Evolutionary conservation across 2,888 invertebrate genomes (phyloP), one percentile per base, ranked within the genome.

Genomic region (Andrena dorsata): DNA sequence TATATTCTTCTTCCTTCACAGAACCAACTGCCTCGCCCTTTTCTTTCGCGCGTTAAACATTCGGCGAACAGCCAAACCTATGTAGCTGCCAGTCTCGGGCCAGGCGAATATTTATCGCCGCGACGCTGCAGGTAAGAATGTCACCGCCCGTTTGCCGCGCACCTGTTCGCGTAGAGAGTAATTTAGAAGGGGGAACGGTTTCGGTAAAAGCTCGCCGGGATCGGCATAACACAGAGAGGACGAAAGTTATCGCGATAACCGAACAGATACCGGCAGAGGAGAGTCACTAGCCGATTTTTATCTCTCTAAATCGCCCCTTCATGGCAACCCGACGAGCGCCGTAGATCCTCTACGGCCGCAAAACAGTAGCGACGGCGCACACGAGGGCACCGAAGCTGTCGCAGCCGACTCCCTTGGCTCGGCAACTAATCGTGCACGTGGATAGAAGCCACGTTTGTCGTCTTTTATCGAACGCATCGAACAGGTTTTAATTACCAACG

Each of bases 221-320:
- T 72, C 80, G 70, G 66, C 71, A 64, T 64, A 68, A 41, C 8
- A 10, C 7, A 16, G 28, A 10, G 30, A 13, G 35, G 76, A 68
- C 41, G 26, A 69, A 69, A 56, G 78, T 78, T 82, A 83, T 82
- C 78, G 83, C 77, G 83, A 83, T 78, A 82, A 71, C 76, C 51
- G 71, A 20, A 23, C 51, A 66, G 71, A 75, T 65, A 76, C 47
- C 58, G n/a, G 20, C 32, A 64, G 63, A 13, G 41, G 1, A 30
- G 41, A 56, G 41, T 32, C 73, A 16, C 26, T 60, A 65, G 35
- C 58, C 51, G 78, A 73, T 73, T 70, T 66, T 73, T 65, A 65
- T 72, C 56, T 61, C 7, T 56, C 70, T 26, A 73, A 78, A 78
- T 78, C 73, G 78, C 32, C 73, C 63, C 68, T 63, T n/a, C 51